Evolutionary conservation across 2,888 invertebrate genomes (phyloP), one percentile per base, ranked within the genome.

Genomic region (Suillia variegata): DNA sequence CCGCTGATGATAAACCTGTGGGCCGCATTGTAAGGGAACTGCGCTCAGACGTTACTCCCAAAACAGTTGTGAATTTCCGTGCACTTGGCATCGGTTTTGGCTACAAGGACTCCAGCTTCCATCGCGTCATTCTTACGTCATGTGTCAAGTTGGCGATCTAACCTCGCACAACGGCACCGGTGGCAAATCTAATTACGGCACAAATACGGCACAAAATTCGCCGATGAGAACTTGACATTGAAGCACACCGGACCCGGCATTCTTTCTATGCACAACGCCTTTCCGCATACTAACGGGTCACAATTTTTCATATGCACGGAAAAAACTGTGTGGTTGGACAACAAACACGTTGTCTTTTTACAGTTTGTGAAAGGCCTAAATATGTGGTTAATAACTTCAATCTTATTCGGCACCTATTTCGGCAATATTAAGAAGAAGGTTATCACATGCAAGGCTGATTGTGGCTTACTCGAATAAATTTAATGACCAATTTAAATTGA

Each of bases 41-140:
- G 65, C 87, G 54, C 85, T 84, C 87, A 70, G 96, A 97, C 83
- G 91, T 96, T 51, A 95, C 94, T 56, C 97, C 97, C 15, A 95
- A 93, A 84, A 98, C 96, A 1, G 92, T 93, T 63, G 96, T 96
- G 83, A 98, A 98, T 84, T 98, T 98, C 91, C 91, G 97, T n/a
- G n/a, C n/a, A n/a, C 64, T 96, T 65, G 87, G 92, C 70, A 83
- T 86, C 68, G 95, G 96, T 59, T 92, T 92, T 78, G 95, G 95
- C 42, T 96, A 91, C 87, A 93, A 93, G 83, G 90, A 90, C 70
- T 92, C 92, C 81, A 90, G 88, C 68, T 95, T 95, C 88, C 95
- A 96, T 83, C 90, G 95, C 70, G 90, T 96, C 74, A 96, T 96
- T 82, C 95, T 95, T 68, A 92, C 92, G 83, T 96, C 86, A 96